Conservation (phyloP, 1,140 invertebrate genomes). For the Cotesia glomerata region DNA sequence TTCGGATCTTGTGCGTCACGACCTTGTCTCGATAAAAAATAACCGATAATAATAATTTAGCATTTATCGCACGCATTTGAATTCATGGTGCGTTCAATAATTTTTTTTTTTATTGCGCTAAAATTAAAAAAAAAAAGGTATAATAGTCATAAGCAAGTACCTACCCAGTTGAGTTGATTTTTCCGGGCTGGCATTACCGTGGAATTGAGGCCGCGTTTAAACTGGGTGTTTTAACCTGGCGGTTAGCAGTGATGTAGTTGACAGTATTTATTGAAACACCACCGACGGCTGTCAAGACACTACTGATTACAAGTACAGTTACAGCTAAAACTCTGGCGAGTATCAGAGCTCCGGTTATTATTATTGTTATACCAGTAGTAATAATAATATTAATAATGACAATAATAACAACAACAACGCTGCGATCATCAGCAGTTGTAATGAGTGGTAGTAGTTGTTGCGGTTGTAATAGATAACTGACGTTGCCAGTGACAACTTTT, state of each 20-base stretch:
- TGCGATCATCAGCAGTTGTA: slow-evolving; percentile 13
- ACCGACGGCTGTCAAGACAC: slow-evolving; percentile 26
- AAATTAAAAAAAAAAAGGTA: background rate
- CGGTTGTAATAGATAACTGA: background rate
- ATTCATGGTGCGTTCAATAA: background rate
- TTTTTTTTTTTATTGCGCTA: too few species aligned
- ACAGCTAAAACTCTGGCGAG: background rate
- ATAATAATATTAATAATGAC: slow-evolving; percentile 18
- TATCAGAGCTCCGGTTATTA: too few species aligned
- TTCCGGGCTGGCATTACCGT: slow-evolving; percentile 2
- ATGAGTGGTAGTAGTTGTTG: background rate
- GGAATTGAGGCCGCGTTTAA: slow-evolving; percentile 3
- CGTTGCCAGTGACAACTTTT: background rate
- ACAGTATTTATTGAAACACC: slow-evolving; percentile 12
- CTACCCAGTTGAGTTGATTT: background rate
- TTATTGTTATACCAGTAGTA: background rate
- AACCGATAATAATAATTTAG: too few species aligned
- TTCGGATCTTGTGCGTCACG: slow-evolving; percentile 5
- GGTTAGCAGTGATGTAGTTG: background rate
- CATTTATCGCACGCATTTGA: too few species aligned
- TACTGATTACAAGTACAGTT: slow-evolving; percentile 17
- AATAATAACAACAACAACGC: slow-evolving; percentile 5
- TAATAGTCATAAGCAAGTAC: background rate
- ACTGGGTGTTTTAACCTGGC: background rate
- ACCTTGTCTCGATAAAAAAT: background rate